Percentiles rank a stretch among this genome's conserved stretches.
phyloP scores from a whole-genome alignment of 2,888 invertebrate species.

The Cerceris rybyensis region DNA sequence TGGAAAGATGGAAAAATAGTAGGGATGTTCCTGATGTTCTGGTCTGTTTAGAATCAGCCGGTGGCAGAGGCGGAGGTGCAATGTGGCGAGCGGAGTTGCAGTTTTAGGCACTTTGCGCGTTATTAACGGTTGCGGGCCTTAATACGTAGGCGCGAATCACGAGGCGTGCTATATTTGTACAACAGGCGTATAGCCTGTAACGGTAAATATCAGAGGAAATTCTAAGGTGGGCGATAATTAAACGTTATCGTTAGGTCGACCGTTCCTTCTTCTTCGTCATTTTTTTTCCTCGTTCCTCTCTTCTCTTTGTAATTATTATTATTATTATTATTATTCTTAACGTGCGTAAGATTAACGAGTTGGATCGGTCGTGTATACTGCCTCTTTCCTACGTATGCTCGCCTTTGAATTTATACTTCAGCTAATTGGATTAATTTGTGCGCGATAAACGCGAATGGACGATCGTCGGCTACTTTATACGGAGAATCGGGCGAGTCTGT shows the following conservation, averaged over 20 bases:
- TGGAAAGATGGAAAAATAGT: not conserved
- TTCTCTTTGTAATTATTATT: too few relatives aligned
- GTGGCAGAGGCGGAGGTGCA: conserved; percentile 12
- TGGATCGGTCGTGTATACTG: not conserved
- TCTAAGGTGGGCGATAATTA: conserved; percentile 56
- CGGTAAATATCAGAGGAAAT: conserved; percentile 53
- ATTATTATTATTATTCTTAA: too few relatives aligned
- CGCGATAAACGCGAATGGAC: not conserved
- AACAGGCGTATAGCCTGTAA: conserved; percentile 50
- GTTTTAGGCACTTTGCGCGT: conserved; percentile 54
- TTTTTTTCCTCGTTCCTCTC: not conserved
- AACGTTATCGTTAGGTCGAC: conserved; percentile 37
- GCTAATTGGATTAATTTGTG: conserved; percentile 29
- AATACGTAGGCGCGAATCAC: conserved; percentile 49
- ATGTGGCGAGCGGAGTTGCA: conserved; percentile 29
- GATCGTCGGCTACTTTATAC: not conserved
- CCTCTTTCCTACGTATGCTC: conserved; percentile 4
- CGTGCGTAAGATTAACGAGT: conserved; percentile 21
- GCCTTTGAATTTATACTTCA: conserved; percentile 20
- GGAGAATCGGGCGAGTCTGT: not conserved
- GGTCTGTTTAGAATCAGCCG: conserved; percentile 48
- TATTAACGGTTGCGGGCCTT: conserved; percentile 56
- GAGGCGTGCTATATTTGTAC: conserved; percentile 54
- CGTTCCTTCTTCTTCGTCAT: conserved; percentile 19
- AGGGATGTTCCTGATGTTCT: conserved; percentile 48